Evolutionary conservation across 1,140 invertebrate species (phyloP), one percentile per base, ranked within the genome.

Genomic region (Drosophila littoralis): DNA sequence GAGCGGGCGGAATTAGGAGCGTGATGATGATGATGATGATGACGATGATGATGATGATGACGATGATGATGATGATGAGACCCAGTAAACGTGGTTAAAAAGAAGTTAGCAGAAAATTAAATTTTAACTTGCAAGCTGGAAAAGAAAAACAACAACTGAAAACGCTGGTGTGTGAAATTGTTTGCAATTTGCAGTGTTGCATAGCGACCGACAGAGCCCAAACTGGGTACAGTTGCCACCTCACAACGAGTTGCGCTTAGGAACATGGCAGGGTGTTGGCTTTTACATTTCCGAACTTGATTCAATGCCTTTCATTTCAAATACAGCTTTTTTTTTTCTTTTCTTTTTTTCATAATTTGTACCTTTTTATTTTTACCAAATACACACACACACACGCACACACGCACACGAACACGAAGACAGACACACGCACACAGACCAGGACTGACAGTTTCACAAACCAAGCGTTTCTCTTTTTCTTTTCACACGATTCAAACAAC

Each of bases 121-220:
- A 75, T 71, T 71, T 71, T 75, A 65, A 71, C 73, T 75, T 60
- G 57, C 33, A 69, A 52, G 32, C 58, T 69, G 58, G 22, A 42
- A 33, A 57, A 55, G 33, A 35, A 50, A 48, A 65, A 32, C 0
- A 46, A 28, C 36, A 43, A 40, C 46, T 12, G 13, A 7, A 35
- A 55, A 40, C n/a, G 15, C 55, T 40, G 38, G 55, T 17, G 33
- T 58, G 36, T 52, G 50, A 52, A 13, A 52, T 52, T 52, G 50
- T 32, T 51, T n/a, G 8, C 17, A 40, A 40, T 15, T 28, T 7
- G 15, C 22, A 36, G 12, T 36, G 10, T 2, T 13, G 8, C 4
- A 15, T 22, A 13, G 38, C 35, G 46, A 33, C 59, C 35, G 46
- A 33, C 59, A 63, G 46, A 50, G 28, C 64, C 48, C 13, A 12